Evolutionary conservation across 2,888 invertebrate genomes (phyloP), one percentile per base, ranked within the genome.

Genomic region (Orchestes rusci): DNA sequence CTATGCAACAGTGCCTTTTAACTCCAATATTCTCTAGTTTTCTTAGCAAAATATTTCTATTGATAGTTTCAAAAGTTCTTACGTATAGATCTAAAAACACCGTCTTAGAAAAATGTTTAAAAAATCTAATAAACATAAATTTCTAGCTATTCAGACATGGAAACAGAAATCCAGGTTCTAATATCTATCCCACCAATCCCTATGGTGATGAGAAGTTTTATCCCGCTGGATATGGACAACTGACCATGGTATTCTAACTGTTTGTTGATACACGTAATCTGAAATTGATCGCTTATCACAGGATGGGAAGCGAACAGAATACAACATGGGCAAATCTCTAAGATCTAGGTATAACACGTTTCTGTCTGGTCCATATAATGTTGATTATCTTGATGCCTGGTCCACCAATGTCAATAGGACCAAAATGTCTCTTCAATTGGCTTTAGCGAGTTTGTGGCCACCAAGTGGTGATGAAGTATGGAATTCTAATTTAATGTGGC

Each of bases 391-490:
- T 4, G 58, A 57, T 3, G 64, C 73, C 36, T 66, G 76, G 20
- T 80, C 80, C 23, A 80, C 83, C 0, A 74, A 79, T 58, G 77
- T 72, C 57, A 77, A 79, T 37, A 70, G 84, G 29, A 84, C 85
- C 1, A 74, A 84, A 65, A 81, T 82, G 74, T 80, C 82, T 4
- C 79, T 79, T 0, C 69, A 80, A 51, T 67, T 79, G n/a, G 77
- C 80, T 2, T 65, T 82, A 43, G 76, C 81, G 1, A 82, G 77
- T 0, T 59, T 85, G 20, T 84, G 74, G 61, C 80, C 79, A 2
- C 80, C 81, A 0, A 58, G 57, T 2, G 70, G 70, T 3, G 56
- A 67, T 13, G 71, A 74, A 61, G 67, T 70, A 45, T 79, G 77
- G 77, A 73, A 73, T 53, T 54, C 61, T 10, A 33, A 35, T 2